Percentiles rank a stretch among this genome's conserved stretches.
These are phyloP conservation scores for Drosophila melanica DNA, from an alignment of 1,140 invertebrate genomes.

Conservation along the genomic window DNA sequence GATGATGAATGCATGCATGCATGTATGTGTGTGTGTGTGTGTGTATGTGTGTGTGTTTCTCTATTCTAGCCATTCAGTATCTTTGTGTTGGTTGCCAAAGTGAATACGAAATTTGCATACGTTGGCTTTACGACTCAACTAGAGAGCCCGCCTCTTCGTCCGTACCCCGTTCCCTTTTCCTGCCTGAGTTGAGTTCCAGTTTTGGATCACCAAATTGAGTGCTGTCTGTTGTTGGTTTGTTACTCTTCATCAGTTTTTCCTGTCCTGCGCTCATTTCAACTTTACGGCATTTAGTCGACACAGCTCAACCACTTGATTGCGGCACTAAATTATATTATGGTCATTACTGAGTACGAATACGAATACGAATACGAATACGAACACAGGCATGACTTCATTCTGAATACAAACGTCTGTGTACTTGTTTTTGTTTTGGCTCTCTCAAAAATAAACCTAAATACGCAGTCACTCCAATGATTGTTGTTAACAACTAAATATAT, in stretches of 20 bases:
- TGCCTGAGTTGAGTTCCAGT: conserved; percentile 10
- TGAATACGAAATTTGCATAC: conserved; percentile 79
- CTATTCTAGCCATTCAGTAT: conserved; percentile 11
- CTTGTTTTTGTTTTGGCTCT: conserved; percentile 1
- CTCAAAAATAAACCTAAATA: background rate
- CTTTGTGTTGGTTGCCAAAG: conserved; percentile 63
- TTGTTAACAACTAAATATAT: conserved; percentile 10
- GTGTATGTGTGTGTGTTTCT: conserved; percentile 28
- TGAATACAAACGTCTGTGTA: background rate
- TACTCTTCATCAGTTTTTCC: conserved; percentile 28
- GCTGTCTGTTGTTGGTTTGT: conserved; percentile 31
- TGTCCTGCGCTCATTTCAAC: conserved; percentile 50
- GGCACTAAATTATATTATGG: conserved; percentile 77
- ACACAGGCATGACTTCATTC: conserved; percentile 11
- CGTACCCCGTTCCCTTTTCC: background rate
- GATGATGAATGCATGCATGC: conserved; percentile 72
- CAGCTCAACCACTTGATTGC: conserved; percentile 75
- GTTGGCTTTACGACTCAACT: conserved; percentile 74
- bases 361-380: conserved; percentile 7
- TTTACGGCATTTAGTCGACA: conserved; percentile 62
- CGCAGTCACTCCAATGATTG: background rate
- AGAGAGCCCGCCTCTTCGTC: conserved; percentile 36
- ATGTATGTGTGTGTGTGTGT: conserved; percentile 18
- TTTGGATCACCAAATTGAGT: conserved; percentile 70
- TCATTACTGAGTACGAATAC: conserved; percentile 55